phyloP scores from a whole-genome alignment of 1,140 invertebrate genomes.

The Archegozetes longisetosus region DNA sequence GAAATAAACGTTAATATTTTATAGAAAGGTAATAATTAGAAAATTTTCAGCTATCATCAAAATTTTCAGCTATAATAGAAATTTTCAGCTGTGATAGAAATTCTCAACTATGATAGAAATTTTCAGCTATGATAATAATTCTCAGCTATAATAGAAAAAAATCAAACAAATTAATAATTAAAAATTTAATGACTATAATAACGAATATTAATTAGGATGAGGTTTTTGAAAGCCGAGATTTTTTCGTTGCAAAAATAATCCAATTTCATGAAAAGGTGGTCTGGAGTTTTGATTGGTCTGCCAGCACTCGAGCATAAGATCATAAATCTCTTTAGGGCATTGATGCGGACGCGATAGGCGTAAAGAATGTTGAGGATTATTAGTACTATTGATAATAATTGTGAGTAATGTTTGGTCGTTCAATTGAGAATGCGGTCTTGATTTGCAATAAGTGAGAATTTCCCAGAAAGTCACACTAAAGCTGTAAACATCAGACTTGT shows the following conservation, averaged over 20 bases:
- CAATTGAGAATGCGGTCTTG: conserved; percentile 1
- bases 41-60: no score
- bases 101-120: no score
- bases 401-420: background rate
- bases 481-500: conserved; percentile 91
- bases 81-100: no score
- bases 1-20: no score
- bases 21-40: no score
- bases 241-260: conserved; percentile 75
- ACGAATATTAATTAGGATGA: background rate
- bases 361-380: background rate
- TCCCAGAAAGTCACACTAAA: conserved; percentile 86
- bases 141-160: background rate
- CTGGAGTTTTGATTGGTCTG: conserved; percentile 60
- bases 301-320: conserved; percentile 88
- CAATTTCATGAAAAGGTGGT: conserved; percentile 78
- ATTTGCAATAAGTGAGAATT: conserved; percentile 52
- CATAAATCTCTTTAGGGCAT: conserved; percentile 77
- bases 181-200: background rate
- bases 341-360: conserved; percentile 24
- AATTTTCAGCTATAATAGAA: no score
- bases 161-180: background rate
- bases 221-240: conserved; percentile 46
- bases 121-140: background rate
- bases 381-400: background rate